These are phyloP conservation scores for Tricholauxania praeusta DNA, from an alignment of 2,888 invertebrate genomes.

Conservation along the genomic window DNA sequence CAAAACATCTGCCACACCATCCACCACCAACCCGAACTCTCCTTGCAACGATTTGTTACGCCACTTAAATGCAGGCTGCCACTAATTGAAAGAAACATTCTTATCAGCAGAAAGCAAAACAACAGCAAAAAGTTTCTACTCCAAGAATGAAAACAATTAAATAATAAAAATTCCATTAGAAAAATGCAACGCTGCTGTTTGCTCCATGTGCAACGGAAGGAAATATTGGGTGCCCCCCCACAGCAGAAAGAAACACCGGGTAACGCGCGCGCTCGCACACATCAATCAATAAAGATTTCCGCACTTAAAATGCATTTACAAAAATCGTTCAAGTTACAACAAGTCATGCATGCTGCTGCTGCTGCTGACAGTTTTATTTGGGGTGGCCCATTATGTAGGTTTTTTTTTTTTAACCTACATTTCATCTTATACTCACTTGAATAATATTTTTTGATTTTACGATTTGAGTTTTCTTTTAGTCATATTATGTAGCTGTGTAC, in stretches of 20 bases:
- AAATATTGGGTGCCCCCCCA: background rate
- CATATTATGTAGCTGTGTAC: too few relatives aligned
- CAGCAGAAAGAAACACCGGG: background rate
- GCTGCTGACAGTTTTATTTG: too few relatives aligned
- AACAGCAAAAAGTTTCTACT: background rate
- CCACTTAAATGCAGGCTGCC: constrained; percentile 8
- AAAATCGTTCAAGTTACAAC: too few relatives aligned
- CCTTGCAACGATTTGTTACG: background rate
- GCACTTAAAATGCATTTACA: constrained; percentile 56
- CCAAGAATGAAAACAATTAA: constrained; percentile 20
- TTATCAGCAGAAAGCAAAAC: constrained; percentile 7
- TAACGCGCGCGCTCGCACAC: constrained; percentile 35
- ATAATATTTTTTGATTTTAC: too few relatives aligned
- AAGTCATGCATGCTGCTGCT: too few relatives aligned
- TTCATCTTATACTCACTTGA: too few relatives aligned
- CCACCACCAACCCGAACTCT: background rate
- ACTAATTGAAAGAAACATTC: constrained; percentile 25
- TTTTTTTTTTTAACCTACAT: too few relatives aligned
- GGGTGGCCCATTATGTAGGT: too few relatives aligned
- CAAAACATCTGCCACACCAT: background rate
- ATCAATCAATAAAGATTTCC: constrained; percentile 63
- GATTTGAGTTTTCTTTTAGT: too few relatives aligned
- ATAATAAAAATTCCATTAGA: constrained; percentile 10
- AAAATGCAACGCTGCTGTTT: background rate
- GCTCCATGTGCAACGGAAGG: background rate